Percentiles rank a stretch among this genome's conserved stretches.
Conservation (phyloP, 2,888 invertebrate genomes). For the Drosophila mercatorum region DNA sequence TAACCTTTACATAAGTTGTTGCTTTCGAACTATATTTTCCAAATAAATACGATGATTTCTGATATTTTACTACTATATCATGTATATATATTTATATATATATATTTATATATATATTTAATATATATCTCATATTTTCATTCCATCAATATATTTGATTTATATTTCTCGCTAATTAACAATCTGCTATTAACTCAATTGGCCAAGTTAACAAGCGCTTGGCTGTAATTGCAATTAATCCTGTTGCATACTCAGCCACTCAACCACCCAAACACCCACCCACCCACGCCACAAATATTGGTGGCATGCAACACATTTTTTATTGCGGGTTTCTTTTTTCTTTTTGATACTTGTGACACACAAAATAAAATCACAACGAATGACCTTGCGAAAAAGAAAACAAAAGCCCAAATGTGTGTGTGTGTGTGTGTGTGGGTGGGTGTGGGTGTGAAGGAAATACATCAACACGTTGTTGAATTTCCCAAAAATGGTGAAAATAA, state of each 20-base stretch:
- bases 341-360: constrained; percentile 58
- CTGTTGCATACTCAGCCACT: not conserved
- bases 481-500: constrained; percentile 41
- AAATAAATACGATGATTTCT: too few relatives aligned
- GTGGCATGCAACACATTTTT: constrained; percentile 12
- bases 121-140: too few relatives aligned
- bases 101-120: too few relatives aligned
- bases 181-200: not conserved
- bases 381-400: constrained; percentile 79
- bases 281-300: not conserved
- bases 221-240: not conserved
- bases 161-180: not conserved
- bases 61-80: too few relatives aligned
- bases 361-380: constrained; percentile 81
- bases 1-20: too few relatives aligned
- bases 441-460: constrained; percentile 36
- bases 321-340: not conserved
- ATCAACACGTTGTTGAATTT: constrained; percentile 64
- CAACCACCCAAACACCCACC: not conserved
- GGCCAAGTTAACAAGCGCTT: not conserved
- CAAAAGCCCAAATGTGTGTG: constrained; percentile 57
- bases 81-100: too few relatives aligned
- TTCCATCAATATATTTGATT: not conserved
- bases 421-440: constrained; percentile 8
- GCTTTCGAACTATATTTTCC: too few relatives aligned